Evolutionary conservation across 2,888 invertebrate species (phyloP).

Genomic region (Idaea aversata): DNA sequence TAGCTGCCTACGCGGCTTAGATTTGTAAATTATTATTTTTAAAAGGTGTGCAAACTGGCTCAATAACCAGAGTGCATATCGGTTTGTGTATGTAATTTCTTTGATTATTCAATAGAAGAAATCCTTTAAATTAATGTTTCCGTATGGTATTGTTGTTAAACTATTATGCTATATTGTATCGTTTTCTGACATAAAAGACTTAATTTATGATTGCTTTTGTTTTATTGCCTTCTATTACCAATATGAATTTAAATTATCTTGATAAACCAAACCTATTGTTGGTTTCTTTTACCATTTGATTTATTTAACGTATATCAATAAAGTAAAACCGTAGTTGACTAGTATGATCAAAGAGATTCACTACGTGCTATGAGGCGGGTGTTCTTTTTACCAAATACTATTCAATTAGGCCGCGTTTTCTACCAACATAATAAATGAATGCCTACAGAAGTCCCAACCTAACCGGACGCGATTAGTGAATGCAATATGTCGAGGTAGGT

Average conservation of each 20-base stretch:
- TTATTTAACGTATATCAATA: no score
- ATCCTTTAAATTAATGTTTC: conserved; percentile 44
- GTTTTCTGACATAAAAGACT: conserved; percentile 78
- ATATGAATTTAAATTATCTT: neutral
- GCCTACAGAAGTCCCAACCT: no score
- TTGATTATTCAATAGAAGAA: neutral
- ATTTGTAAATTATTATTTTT: neutral
- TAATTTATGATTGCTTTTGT: conserved; percentile 59
- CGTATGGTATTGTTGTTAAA: conserved; percentile 73
- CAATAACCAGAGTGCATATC: neutral
- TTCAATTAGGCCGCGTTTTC: no score
- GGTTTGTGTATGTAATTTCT: neutral
- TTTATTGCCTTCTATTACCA: conserved; percentile 7
- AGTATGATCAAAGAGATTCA: no score
- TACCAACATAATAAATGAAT: no score
- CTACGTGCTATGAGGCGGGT: no score
- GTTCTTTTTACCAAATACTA: no score
- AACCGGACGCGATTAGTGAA: no score
- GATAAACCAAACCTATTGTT: no score
- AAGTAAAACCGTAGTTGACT: no score
- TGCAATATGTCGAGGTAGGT: no score
- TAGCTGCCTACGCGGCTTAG: neutral
- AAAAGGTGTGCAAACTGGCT: neutral
- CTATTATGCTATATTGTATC: conserved; percentile 77
- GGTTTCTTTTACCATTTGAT: no score